Conservation (phyloP, 2,888 invertebrate genomes). For the Caenorhabditis uteleia region DNA sequence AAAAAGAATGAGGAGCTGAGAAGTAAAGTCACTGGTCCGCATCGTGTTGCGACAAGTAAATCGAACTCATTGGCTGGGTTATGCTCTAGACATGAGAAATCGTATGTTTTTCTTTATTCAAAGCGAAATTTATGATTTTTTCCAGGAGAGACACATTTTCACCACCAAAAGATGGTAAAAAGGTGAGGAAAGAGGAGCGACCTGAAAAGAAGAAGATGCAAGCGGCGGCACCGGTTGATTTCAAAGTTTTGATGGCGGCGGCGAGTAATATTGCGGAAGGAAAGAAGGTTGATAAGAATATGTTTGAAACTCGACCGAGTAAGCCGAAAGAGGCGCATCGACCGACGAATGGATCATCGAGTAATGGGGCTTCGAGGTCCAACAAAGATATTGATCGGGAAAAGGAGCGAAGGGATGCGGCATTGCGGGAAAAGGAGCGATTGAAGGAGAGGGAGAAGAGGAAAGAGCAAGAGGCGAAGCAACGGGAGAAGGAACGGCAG, state of each 20-base stretch:
- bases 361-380: no score
- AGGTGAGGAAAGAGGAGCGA: conserved; percentile 6
- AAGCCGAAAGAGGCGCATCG: no score
- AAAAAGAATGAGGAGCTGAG: conserved; percentile 38
- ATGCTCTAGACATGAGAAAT: conserved; percentile 42
- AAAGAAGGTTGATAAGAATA: conserved; percentile 20
- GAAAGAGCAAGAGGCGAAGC: neutral
- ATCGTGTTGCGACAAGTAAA: conserved; percentile 51
- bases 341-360: no score
- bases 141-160: conserved; percentile 48
- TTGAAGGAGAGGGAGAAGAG: neutral
- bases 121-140: neutral
- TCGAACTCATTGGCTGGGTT: conserved; percentile 47
- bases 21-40: conserved; percentile 31
- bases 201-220: conserved; percentile 37
- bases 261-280: conserved; percentile 25
- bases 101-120: conserved; percentile 22
- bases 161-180: conserved; percentile 41
- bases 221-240: conserved; percentile 42
- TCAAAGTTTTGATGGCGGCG: conserved; percentile 38
- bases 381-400: no score
- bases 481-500: neutral
- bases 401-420: no score
- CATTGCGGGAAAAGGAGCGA: neutral
- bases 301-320: conserved; percentile 12